These are phyloP conservation scores for Hemicentrotus pulcherrimus DNA, from an alignment of 35 echinoderm and acorn worm species.

Conservation along the genomic window DNA sequence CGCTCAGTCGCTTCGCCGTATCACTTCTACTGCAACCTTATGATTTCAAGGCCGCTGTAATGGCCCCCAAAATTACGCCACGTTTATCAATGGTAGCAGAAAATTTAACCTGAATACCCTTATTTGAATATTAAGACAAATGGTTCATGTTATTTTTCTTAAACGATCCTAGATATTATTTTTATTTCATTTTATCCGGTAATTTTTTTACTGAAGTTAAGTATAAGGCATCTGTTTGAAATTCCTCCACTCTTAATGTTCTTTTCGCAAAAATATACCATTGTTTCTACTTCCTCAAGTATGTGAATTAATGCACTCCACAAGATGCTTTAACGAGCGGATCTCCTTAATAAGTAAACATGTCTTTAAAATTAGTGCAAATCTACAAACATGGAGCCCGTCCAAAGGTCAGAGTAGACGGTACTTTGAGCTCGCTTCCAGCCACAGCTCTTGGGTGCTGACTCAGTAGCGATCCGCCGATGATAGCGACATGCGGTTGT, in stretches of 20 bases:
- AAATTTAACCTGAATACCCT: background rate
- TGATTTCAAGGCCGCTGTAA: background rate
- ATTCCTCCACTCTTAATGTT: background rate
- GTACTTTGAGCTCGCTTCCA: background rate
- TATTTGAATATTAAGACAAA: background rate
- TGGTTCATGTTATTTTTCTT: background rate
- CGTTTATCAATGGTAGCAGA: background rate
- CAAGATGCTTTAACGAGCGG: background rate
- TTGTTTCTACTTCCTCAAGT: background rate
- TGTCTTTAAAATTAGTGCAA: background rate
- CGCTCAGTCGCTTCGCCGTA: background rate
- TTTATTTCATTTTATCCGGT: background rate
- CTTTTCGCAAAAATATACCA: background rate
- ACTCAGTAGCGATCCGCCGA: background rate
- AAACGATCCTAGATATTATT: background rate
- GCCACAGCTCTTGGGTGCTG: background rate
- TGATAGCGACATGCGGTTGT: background rate
- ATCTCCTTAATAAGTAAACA: constrained; percentile 2
- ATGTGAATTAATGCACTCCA: constrained; percentile 12
- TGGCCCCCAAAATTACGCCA: background rate
- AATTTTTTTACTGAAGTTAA: background rate
- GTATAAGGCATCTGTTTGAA: background rate
- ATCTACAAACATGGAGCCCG: background rate
- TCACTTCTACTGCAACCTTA: background rate
- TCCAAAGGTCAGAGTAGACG: background rate